Base-by-base conservation (phyloP, 2,113 vertebrate genomes). In the Verasper variegatus region DNA sequence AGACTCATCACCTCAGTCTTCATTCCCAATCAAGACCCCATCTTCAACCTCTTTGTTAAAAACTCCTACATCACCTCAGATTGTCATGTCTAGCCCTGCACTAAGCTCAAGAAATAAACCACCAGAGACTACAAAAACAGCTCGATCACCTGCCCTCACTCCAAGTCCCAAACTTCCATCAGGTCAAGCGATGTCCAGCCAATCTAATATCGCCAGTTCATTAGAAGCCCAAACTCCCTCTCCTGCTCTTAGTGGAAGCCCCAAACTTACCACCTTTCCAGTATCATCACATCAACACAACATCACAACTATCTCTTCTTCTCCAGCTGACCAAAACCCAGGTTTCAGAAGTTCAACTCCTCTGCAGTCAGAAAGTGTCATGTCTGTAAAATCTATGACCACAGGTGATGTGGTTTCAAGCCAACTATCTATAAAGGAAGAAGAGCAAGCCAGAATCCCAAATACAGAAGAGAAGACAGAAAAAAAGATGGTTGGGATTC, bases 1-100 rank as follows among this genome's bases (percentile, higher is more conserved):
- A 49, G 86, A 72, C 37, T 83, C 85, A 12, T 86, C 91, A 8
- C 85, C 88, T 45, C 71, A 49, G 27, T 72, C 72, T 18, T 86
- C 71, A 0, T 54, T 59, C 45, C 57, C 15, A 51, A 69, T 61
- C 31, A 79, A 71, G n/a, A 68, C 56, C 6, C 26, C 40, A 26
- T 85, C 80, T 8, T 85, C 80, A 12, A 55, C 21, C 1, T 81
- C 80, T 26, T 76, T 68, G 0, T 68, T 86, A 66, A 84, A 86
- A 82, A 75, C 71, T 23, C 80, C 82, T 56, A 82, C 71, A 56
- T 78, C 73, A n/a, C 59, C 88, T 0, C 4, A 74, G 27, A 18
- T 20, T 0, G 9, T 47, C 20, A n/a, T 27, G 0, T 56, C 64
- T 9, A 89, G 77, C n/a, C 78, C 84, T 13, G 80, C 74, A 73